Percentiles rank a stretch among this genome's conserved stretches.
Conservation (phyloP, 2,113 vertebrate species). For the Epinephelus moara region DNA sequence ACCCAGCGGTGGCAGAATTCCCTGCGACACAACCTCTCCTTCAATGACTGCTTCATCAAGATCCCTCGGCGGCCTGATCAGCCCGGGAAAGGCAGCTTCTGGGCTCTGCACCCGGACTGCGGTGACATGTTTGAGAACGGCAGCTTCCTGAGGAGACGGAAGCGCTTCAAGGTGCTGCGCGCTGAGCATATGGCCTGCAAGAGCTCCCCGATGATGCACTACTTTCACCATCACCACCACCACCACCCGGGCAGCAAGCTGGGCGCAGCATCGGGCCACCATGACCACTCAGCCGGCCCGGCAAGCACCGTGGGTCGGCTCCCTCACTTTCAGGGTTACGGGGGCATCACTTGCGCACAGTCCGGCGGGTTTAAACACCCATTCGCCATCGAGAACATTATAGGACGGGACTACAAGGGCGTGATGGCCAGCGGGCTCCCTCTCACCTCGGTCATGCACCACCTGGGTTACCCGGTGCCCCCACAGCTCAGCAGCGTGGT, state of each 20-base stretch:
- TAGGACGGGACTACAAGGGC: conserved; percentile 96
- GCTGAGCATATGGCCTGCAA: conserved; percentile 88
- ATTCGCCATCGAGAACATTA: conserved; percentile 95
- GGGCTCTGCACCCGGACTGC: conserved; percentile 94
- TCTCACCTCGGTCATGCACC: conserved; percentile 96
- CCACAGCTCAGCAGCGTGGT: conserved; percentile 92
- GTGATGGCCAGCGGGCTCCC: conserved; percentile 92
- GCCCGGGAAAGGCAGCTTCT: conserved; percentile 94
- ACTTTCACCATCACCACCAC: conserved; percentile 90
- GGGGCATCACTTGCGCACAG: conserved; percentile 73
- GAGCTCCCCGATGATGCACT: conserved; percentile 89
- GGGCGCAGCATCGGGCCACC: conserved; percentile 71
- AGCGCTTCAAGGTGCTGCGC: conserved; percentile 93
- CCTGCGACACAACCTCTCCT: conserved; percentile 93
- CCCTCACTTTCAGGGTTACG: conserved; percentile 89
- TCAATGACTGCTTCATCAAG: conserved; percentile 96
- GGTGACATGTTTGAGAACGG: conserved; percentile 97
- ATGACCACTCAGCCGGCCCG: conserved; percentile 78
- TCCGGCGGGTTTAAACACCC: conserved; percentile 93
- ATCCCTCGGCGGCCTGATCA: conserved; percentile 93
- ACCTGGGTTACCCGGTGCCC: conserved; percentile 93
- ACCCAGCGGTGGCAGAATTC: conserved; percentile 96
- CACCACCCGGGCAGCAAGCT: conserved; percentile 83
- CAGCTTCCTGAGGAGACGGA: conserved; percentile 91
- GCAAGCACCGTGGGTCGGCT: conserved; percentile 86